phyloP scores from a whole-genome alignment of 2,797 vertebrate species.

The Amniataba percoides region DNA sequence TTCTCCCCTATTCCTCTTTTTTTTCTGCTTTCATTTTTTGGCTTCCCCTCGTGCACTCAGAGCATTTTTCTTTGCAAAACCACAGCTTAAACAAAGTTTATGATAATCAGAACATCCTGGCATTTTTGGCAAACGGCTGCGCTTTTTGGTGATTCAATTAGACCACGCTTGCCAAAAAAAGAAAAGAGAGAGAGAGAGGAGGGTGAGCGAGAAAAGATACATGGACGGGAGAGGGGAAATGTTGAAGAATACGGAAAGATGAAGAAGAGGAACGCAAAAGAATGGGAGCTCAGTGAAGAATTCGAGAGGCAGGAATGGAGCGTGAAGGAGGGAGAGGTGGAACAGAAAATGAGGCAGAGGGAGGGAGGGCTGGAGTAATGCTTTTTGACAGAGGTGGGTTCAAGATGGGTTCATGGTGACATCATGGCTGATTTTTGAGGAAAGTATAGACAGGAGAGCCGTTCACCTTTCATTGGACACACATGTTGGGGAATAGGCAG shows the following conservation, averaged over 20 bases:
- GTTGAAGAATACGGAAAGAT: conserved; percentile 75
- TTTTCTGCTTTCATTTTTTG: conserved; percentile 57
- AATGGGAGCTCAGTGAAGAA: conserved; percentile 77
- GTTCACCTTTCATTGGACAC: conserved; percentile 88
- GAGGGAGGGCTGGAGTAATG: conserved; percentile 78
- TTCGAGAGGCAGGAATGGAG: conserved; percentile 72
- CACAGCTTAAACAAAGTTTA: conserved; percentile 85
- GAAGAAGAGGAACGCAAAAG: conserved; percentile 67
- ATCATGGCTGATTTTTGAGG: conserved; percentile 87
- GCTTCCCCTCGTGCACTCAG: conserved; percentile 59
- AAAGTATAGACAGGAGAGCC: conserved; percentile 87
- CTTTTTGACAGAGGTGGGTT: conserved; percentile 88
- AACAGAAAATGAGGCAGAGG: conserved; percentile 77
- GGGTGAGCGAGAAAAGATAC: conserved; percentile 36
- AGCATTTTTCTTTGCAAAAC: conserved; percentile 69
- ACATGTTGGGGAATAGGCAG: conserved; percentile 81
- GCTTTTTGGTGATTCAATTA: conserved; percentile 83
- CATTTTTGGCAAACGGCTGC: conserved; percentile 80
- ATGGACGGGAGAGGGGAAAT: conserved; percentile 54
- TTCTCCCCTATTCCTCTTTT: conserved; percentile 71
- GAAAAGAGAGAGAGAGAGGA: conserved; percentile 35
- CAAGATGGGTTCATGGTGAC: conserved; percentile 88
- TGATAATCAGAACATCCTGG: conserved; percentile 88
- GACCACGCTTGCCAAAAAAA: conserved; percentile 56
- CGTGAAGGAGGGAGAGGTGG: conserved; percentile 78